These are phyloP conservation scores for Pachydiplax longipennis DNA, from an alignment of 2,888 invertebrate species.

Conservation along the genomic window DNA sequence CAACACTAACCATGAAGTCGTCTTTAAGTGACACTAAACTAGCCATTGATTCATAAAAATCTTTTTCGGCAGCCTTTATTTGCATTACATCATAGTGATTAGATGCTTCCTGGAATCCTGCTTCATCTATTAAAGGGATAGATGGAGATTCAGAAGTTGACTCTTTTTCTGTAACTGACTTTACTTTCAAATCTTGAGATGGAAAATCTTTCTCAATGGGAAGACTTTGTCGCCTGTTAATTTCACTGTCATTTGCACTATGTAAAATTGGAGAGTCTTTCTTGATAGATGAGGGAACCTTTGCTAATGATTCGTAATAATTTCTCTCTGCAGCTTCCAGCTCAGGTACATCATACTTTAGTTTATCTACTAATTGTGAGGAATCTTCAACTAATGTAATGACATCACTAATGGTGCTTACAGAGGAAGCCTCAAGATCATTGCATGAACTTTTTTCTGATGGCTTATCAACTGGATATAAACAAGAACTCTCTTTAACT, in stretches of 20 bases:
- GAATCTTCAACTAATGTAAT: background rate
- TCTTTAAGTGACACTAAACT: background rate
- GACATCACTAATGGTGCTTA: background rate
- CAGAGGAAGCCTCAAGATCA: background rate
- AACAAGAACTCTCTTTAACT: background rate
- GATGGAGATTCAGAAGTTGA: background rate
- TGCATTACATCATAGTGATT: conserved; percentile 2
- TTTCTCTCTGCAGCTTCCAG: conserved; percentile 23
- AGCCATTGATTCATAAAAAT: conserved; percentile 22
- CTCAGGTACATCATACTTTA: background rate
- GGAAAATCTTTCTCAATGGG: background rate
- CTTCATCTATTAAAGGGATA: background rate
- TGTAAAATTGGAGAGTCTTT: background rate
- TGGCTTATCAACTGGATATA: too few relatives aligned
- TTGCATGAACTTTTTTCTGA: too few relatives aligned
- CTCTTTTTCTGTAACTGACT: background rate
- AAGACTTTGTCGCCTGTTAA: background rate
- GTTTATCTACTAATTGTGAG: too few relatives aligned
- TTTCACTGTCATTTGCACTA: background rate
- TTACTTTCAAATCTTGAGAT: background rate
- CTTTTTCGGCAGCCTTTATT: conserved; percentile 4
- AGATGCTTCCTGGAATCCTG: background rate
- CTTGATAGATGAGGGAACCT: background rate
- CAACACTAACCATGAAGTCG: background rate
- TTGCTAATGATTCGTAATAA: background rate